Conservation (phyloP, 2,888 invertebrate species). For the Gymnoscelis rufifasciata region DNA sequence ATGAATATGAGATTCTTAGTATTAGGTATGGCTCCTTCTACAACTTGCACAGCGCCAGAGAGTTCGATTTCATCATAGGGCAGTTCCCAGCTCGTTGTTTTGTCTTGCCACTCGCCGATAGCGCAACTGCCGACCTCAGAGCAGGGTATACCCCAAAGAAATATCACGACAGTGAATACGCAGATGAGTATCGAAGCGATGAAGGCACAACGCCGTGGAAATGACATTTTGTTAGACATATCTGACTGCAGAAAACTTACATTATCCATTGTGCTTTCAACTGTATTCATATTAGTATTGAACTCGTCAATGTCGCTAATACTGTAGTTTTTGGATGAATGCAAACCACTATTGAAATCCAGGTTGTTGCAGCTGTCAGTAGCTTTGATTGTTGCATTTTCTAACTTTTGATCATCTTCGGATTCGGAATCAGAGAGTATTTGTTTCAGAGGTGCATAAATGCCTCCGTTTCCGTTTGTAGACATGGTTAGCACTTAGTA, state of each 20-base stretch:
- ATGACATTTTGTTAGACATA: conserved; percentile 81
- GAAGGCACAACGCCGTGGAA: conserved; percentile 83
- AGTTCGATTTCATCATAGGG: conserved; percentile 84
- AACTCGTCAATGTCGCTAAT: conserved; percentile 71
- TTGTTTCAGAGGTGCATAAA: conserved; percentile 88
- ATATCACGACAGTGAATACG: conserved; percentile 84
- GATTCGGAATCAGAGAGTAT: conserved; percentile 88
- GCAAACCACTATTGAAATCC: conserved; percentile 68
- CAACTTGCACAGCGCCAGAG: conserved; percentile 84
- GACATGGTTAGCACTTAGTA: conserved; percentile 47
- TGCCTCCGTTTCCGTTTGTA: conserved; percentile 68
- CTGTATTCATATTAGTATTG: conserved; percentile 66
- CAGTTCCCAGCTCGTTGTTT: conserved; percentile 83
- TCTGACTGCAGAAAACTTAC: conserved; percentile 72
- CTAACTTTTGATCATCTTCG: conserved; percentile 81
- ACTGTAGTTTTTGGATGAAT: conserved; percentile 67
- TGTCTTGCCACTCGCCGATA: conserved; percentile 72
- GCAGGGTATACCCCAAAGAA: conserved; percentile 87
- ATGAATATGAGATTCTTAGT: conserved; percentile 86
- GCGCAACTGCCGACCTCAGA: conserved; percentile 84
- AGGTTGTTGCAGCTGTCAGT: conserved; percentile 64
- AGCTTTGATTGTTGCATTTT: conserved; percentile 56
- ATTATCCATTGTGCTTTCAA: conserved; percentile 72
- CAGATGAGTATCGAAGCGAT: conserved; percentile 85
- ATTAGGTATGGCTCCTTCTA: conserved; percentile 81